A percentile compares a stretch with the other conserved stretches of the same genome.
Evolutionary conservation across 2,113 vertebrate genomes (phyloP).

Genomic region (Hiodon alosoides): DNA sequence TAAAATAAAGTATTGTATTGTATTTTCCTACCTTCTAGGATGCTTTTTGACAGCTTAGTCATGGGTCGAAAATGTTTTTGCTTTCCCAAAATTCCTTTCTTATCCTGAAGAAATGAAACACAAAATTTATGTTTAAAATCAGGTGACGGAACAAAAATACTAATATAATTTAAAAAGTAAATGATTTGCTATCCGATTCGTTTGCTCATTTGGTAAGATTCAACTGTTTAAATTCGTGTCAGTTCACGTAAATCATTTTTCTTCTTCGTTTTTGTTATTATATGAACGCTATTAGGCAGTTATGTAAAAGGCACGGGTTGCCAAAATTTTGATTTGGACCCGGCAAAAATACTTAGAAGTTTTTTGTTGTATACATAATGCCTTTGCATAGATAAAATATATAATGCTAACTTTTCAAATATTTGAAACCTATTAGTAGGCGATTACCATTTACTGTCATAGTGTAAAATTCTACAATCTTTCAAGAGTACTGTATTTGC

Average conservation of each 20-base stretch:
- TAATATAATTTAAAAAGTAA: background rate
- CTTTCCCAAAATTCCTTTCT: conserved; percentile 86
- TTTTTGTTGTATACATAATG: no score
- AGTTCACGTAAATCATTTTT: no score
- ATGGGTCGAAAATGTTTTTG: conserved; percentile 85
- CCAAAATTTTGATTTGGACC: no score
- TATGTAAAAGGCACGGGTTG: no score
- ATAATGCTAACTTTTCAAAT: background rate
- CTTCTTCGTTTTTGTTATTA: no score
- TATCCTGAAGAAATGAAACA: conserved; percentile 68
- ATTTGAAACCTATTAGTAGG: background rate
- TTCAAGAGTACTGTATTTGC: background rate
- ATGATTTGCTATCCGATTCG: no score
- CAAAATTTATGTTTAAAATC: background rate
- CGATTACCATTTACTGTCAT: background rate
- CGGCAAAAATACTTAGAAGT: no score
- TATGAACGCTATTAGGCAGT: no score
- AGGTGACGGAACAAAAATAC: background rate
- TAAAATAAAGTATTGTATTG: background rate
- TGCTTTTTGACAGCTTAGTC: conserved; percentile 92
- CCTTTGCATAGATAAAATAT: no score
- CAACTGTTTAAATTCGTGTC: no score
- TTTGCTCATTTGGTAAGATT: no score
- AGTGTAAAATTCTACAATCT: background rate
- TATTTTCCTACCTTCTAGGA: conserved; percentile 79